Conservation (phyloP, 2,888 invertebrate genomes). For the Osedax frankpressi region DNA sequence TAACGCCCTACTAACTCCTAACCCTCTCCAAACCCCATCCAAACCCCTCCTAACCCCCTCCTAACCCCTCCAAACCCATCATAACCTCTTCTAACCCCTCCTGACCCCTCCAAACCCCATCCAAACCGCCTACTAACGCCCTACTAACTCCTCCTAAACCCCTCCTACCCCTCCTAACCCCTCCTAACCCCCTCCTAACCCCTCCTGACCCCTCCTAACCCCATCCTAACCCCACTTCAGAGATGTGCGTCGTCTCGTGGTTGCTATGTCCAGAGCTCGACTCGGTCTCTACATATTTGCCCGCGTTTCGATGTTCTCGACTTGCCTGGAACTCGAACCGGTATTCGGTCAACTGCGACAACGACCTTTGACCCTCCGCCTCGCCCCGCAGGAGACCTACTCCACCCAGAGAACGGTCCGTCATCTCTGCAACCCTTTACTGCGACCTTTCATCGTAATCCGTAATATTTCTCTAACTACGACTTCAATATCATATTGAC, state of each 20-base stretch:
- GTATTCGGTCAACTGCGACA: slow-evolving; percentile 72
- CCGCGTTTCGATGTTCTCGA: slow-evolving; percentile 75
- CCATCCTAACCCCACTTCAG: slow-evolving; percentile 31
- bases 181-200: not conserved
- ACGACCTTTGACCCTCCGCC: slow-evolving; percentile 64
- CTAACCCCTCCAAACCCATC: not conserved
- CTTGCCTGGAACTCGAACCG: slow-evolving; percentile 90
- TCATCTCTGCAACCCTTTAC: no score
- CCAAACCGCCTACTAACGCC: not conserved
- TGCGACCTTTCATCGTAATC: no score
- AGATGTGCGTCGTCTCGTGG: slow-evolving; percentile 86
- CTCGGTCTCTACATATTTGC: slow-evolving; percentile 93
- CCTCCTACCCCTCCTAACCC: not conserved
- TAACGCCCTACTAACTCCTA: no score
- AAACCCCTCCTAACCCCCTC: not conserved
- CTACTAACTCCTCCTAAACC: not conserved
- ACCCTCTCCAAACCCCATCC: not conserved
- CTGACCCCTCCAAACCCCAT: not conserved
- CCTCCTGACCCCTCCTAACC: not conserved
- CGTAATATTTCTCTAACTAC: no score
- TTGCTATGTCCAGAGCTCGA: slow-evolving; percentile 92
- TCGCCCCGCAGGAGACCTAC: slow-evolving; percentile 67
- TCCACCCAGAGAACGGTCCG: slow-evolving; percentile 53
- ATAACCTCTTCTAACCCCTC: not conserved
- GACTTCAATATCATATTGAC: no score